A percentile compares a stretch with the other conserved stretches of the same genome.
Evolutionary conservation across 30 jellyfish, hydroid and myxozoan species (phyloP).

Genomic region (Sanderia malayensis): DNA sequence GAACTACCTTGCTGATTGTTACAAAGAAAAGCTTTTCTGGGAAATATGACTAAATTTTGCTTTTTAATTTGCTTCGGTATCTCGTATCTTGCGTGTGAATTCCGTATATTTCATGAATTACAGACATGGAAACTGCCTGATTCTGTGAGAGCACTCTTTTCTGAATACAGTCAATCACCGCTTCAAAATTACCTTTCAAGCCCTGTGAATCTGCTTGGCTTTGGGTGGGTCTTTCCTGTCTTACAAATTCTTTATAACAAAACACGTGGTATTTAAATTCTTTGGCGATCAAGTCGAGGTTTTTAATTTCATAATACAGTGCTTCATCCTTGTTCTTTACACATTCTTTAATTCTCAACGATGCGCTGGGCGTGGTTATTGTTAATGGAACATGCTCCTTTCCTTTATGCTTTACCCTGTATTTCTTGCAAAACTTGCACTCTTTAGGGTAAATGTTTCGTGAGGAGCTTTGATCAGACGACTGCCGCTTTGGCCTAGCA

Average conservation of each 20-base stretch:
- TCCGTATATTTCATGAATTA: slow-evolving; percentile 23
- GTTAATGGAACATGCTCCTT: slow-evolving; percentile 12
- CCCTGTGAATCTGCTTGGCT: neutral
- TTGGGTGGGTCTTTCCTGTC: slow-evolving; percentile 21
- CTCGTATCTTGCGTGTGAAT: slow-evolving; percentile 15
- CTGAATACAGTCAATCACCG: slow-evolving; percentile 14
- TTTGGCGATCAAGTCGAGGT: slow-evolving; percentile 17
- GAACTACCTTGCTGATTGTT: slow-evolving; percentile 9
- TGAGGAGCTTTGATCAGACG: slow-evolving; percentile 8
- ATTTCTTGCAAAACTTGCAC: no score
- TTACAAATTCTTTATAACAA: slow-evolving; percentile 34
- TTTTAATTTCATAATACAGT: slow-evolving; percentile 6
- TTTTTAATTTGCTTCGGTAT: slow-evolving; percentile 4
- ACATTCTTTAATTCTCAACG: slow-evolving; percentile 1
- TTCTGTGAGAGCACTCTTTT: slow-evolving; percentile 13
- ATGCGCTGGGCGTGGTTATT: slow-evolving; percentile 14
- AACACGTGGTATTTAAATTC: slow-evolving; percentile 36
- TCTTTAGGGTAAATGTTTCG: slow-evolving; percentile 7
- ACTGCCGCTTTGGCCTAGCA: slow-evolving; percentile 4
- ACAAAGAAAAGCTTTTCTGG: slow-evolving; percentile 16
- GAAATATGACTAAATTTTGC: slow-evolving; percentile 4
- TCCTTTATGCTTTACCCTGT: no score
- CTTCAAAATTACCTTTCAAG: slow-evolving; percentile 12
- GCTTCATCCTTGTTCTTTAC: slow-evolving; percentile 17
- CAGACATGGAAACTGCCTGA: slow-evolving; percentile 32